Evolutionary conservation across 2,797 vertebrate genomes (phyloP).

Genomic region (Psittacula derbiana): DNA sequence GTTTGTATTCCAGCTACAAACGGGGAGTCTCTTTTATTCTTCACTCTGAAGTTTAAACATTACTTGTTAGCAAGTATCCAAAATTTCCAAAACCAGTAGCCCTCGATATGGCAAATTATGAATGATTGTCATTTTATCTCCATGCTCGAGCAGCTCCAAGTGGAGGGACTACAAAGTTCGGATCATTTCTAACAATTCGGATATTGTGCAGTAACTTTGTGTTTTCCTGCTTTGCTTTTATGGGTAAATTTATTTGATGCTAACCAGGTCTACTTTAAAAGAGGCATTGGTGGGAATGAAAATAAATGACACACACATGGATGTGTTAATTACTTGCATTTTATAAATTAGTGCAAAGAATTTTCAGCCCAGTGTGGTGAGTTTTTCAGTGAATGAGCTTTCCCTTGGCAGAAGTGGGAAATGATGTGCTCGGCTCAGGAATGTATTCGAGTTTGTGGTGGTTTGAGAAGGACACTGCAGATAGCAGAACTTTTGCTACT

Average conservation of each 20-base stretch:
- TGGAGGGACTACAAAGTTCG: not conserved
- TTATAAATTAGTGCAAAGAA: conserved; percentile 2
- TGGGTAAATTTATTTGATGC: not conserved
- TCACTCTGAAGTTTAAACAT: not conserved
- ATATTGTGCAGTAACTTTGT: not conserved
- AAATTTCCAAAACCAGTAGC: not conserved
- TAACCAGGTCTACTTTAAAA: not conserved
- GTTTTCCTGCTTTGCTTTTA: not conserved
- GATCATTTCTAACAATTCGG: not conserved
- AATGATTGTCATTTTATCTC: not conserved
- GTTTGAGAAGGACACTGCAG: conserved; percentile 51
- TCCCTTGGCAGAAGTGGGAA: conserved; percentile 13
- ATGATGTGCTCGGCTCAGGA: not conserved
- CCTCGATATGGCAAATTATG: not conserved
- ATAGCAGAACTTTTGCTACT: conserved; percentile 29
- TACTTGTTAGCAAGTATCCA: not conserved
- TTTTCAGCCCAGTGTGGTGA: not conserved
- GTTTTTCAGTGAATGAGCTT: not conserved
- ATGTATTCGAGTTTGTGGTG: conserved; percentile 5
- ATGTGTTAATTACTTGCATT: not conserved
- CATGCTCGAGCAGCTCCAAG: not conserved
- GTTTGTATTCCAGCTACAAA: not conserved
- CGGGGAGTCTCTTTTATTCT: not conserved
- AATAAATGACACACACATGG: not conserved
- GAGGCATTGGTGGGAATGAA: not conserved